Percentiles rank a stretch among this genome's conserved stretches.
phyloP scores from a whole-genome alignment of 1,140 invertebrate genomes.

The Ostrea denselamellosa region DNA sequence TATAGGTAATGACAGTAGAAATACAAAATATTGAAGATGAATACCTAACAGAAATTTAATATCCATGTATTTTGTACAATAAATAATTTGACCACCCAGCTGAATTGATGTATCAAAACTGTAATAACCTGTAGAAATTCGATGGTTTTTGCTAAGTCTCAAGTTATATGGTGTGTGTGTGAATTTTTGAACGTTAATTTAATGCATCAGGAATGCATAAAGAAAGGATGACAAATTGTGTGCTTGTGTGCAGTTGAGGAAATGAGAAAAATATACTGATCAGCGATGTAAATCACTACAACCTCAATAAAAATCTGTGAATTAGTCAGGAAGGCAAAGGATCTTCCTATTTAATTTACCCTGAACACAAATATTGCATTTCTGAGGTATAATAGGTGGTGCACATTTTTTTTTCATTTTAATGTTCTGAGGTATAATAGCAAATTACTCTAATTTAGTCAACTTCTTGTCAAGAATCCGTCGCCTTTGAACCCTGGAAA shows the following conservation, averaged over 20 bases:
- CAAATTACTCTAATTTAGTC: not conserved
- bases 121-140: not conserved
- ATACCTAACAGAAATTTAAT: too few species aligned
- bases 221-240: too few species aligned
- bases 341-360: not conserved
- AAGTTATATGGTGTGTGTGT: too few species aligned
- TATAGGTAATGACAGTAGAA: too few species aligned
- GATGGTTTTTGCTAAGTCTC: too few species aligned
- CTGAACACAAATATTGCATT: not conserved
- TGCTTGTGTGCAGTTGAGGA: too few species aligned
- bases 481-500: not conserved
- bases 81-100: not conserved
- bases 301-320: too few species aligned
- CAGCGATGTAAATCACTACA: too few species aligned
- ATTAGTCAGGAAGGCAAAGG: not conserved
- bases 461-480: not conserved
- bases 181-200: too few species aligned
- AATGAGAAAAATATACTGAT: too few species aligned
- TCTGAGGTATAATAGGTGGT: not conserved
- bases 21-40: too few species aligned
- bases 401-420: not conserved
- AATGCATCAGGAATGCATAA: too few species aligned
- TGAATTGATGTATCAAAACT: not conserved
- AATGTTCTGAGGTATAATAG: not conserved
- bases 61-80: not conserved